Percentiles rank a stretch among this genome's conserved stretches.
phyloP scores from a whole-genome alignment of 2,888 invertebrate genomes.

The Cantharis rustica region DNA sequence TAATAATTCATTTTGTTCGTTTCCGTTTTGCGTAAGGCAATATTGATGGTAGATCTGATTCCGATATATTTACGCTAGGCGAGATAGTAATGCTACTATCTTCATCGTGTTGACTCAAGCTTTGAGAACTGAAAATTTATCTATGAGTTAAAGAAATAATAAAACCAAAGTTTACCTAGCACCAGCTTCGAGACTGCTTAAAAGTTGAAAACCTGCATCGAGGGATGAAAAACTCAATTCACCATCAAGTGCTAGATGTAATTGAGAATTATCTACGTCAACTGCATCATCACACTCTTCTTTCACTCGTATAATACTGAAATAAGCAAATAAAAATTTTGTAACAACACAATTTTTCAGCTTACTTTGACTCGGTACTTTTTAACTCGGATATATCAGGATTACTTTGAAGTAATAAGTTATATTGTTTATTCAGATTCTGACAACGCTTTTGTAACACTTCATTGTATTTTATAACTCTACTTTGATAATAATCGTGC shows the following conservation, averaged over 20 bases:
- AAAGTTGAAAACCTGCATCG: constrained; percentile 49
- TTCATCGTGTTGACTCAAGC: constrained; percentile 38
- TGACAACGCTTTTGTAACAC: constrained; percentile 47
- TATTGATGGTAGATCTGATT: constrained; percentile 33
- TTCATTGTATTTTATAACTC: constrained; percentile 50
- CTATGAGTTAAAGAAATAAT: neutral
- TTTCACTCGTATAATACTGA: constrained; percentile 42
- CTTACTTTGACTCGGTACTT: neutral
- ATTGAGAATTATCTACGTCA: constrained; percentile 46
- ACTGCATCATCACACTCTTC: constrained; percentile 44
- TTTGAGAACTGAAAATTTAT: constrained; percentile 35
- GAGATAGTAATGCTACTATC: constrained; percentile 38
- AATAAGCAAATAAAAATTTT: constrained; percentile 14
- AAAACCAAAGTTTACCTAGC: constrained; percentile 38
- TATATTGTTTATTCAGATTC: constrained; percentile 46
- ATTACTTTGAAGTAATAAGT: constrained; percentile 1
- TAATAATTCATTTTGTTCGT: constrained; percentile 35
- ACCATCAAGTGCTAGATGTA: constrained; percentile 46
- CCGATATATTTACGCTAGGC: constrained; percentile 36
- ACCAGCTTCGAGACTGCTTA: constrained; percentile 50
- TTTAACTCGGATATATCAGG: neutral
- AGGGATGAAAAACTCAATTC: constrained; percentile 44
- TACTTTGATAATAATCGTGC: constrained; percentile 63
- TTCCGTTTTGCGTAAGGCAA: constrained; percentile 41
- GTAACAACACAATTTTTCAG: constrained; percentile 24